These are phyloP conservation scores for Piscicola geometra DNA, from an alignment of 2,888 invertebrate genomes.

Conservation along the genomic window DNA sequence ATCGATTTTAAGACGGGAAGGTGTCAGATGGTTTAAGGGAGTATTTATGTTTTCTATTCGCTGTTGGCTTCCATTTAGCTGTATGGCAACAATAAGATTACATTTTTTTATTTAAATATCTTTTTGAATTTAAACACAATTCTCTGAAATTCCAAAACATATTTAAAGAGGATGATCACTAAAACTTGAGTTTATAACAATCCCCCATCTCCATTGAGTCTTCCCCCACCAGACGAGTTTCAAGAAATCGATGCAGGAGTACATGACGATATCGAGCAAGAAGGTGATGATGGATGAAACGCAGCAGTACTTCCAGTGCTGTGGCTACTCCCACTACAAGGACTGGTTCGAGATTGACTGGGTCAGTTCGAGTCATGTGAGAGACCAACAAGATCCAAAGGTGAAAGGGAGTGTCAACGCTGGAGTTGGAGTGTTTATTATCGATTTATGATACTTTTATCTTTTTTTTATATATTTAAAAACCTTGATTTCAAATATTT, in stretches of 20 bases:
- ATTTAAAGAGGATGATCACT: too few species aligned
- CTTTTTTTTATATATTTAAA: not conserved
- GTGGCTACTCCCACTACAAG: constrained; percentile 14
- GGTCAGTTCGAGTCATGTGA: not conserved
- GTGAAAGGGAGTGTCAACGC: not conserved
- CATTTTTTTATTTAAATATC: too few species aligned
- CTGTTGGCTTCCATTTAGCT: too few species aligned
- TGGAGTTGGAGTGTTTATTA: too few species aligned
- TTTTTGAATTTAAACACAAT: too few species aligned
- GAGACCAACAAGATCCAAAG: not conserved
- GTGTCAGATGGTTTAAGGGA: too few species aligned
- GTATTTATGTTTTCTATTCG: too few species aligned
- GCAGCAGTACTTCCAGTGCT: constrained; percentile 25
- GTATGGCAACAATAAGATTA: too few species aligned
- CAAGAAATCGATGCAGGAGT: constrained; percentile 3
- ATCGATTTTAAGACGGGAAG: too few species aligned
- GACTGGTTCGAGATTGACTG: constrained; percentile 28
- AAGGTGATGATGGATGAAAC: constrained; percentile 19
- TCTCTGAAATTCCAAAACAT: too few species aligned
- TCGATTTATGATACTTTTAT: not conserved
- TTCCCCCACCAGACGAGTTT: constrained; percentile 22
- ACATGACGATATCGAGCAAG: not conserved
- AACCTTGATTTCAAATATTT: not conserved
- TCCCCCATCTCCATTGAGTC: too few species aligned
- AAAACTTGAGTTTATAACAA: too few species aligned